These are phyloP conservation scores for Drosophila obscura DNA, from an alignment of 1,140 invertebrate genomes.

Conservation along the genomic window DNA sequence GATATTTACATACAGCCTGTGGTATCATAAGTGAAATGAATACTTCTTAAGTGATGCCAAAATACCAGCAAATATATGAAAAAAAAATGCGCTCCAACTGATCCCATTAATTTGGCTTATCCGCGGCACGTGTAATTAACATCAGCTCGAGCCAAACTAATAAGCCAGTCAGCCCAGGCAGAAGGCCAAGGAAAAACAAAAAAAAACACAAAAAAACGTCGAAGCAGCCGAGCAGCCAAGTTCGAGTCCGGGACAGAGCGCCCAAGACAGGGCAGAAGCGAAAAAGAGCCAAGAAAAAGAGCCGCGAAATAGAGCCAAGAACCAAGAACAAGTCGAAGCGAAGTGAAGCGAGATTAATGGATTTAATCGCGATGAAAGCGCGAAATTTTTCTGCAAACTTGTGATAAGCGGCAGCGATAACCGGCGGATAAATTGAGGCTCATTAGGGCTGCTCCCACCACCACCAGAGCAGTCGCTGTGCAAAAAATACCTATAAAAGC, in stretches of 20 bases:
- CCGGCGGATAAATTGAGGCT: slow-evolving; percentile 44
- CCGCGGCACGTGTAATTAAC: slow-evolving; percentile 36
- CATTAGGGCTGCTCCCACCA: slow-evolving; percentile 33
- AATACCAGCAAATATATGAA: background rate
- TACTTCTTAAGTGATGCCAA: background rate
- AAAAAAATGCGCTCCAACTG: background rate
- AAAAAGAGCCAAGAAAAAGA: background rate
- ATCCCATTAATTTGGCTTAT: slow-evolving; percentile 46
- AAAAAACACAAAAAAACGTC: too few species aligned
- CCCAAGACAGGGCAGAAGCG: too few species aligned
- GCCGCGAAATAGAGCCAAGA: background rate
- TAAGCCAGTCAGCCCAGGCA: slow-evolving; percentile 11
- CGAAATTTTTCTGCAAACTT: slow-evolving; percentile 21
- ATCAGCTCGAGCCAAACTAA: slow-evolving; percentile 29
- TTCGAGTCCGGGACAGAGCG: too few species aligned
- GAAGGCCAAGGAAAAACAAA: background rate
- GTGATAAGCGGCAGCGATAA: slow-evolving; percentile 61
- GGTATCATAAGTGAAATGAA: too few species aligned
- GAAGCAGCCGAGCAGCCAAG: too few species aligned
- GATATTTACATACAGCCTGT: too few species aligned
- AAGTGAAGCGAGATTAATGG: slow-evolving; percentile 56
- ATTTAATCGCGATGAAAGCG: slow-evolving; percentile 66
- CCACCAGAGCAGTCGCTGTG: background rate
- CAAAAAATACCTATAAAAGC: slow-evolving; percentile 47
- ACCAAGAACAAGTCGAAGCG: slow-evolving; percentile 29